phyloP scores from a whole-genome alignment of 2,113 vertebrate genomes.

The Hyla sarda region DNA sequence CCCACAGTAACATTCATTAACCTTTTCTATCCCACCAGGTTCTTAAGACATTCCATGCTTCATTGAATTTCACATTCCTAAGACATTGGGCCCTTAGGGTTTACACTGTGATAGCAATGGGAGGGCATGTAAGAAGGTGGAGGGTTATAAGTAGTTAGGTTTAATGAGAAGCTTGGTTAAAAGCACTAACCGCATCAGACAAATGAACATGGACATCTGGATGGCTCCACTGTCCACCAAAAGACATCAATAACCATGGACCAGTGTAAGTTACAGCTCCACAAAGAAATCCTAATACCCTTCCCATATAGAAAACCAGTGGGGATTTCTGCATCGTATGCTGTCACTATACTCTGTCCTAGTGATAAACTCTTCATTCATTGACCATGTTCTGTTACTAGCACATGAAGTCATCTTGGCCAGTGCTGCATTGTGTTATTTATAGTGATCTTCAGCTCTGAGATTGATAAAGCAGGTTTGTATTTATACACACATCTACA shows the following conservation, averaged over 20 bases:
- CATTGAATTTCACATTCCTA: conserved; percentile 45
- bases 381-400: not conserved
- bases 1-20: not conserved
- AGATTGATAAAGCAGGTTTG: not conserved
- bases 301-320: not conserved
- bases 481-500: not conserved
- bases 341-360: not conserved
- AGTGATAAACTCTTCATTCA: not conserved
- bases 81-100: conserved; percentile 46
- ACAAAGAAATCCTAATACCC: not conserved
- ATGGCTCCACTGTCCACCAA: not conserved
- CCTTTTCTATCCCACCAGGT: not conserved
- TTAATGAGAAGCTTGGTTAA: not conserved
- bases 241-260: not conserved
- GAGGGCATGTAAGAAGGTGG: conserved; percentile 4
- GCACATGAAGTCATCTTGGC: not conserved
- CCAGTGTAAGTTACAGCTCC: not conserved
- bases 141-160: conserved; percentile 19
- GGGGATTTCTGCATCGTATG: not conserved
- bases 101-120: conserved; percentile 36
- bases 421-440: not conserved
- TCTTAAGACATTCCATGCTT: conserved; percentile 37
- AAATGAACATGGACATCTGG: not conserved
- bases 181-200: not conserved
- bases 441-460: not conserved